Evolutionary conservation across 2,888 invertebrate species (phyloP).

Genomic region (Aspidiotus rigidus): DNA sequence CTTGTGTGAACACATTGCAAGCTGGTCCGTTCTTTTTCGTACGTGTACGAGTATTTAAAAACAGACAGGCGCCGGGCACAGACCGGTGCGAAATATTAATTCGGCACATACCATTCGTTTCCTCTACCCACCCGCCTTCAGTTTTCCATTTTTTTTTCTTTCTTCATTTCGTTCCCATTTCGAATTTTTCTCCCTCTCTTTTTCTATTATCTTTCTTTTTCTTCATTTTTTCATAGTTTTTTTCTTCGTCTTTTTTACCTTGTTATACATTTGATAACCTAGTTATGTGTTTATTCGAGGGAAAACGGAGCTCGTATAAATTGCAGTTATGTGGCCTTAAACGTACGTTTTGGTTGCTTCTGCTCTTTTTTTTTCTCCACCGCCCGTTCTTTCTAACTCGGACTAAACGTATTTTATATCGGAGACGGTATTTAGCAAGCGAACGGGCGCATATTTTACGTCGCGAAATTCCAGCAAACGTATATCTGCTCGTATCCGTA

Average conservation of each 20-base stretch:
- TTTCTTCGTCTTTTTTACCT: neutral
- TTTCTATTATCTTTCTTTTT: neutral
- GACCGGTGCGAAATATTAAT: slow-evolving; percentile 29
- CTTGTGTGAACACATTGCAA: neutral
- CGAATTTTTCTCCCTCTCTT: neutral
- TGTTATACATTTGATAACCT: slow-evolving; percentile 4
- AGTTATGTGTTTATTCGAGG: slow-evolving; percentile 4
- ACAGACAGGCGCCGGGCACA: slow-evolving; percentile 26
- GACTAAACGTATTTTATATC: neutral
- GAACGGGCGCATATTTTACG: slow-evolving; percentile 4
- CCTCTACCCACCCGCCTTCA: neutral
- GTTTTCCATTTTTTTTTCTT: neutral
- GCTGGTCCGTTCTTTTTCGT: neutral
- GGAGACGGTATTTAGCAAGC: slow-evolving; percentile 1
- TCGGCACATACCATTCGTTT: slow-evolving; percentile 8
- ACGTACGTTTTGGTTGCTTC: neutral
- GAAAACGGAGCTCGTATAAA: slow-evolving; percentile 2
- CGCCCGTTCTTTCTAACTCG: neutral
- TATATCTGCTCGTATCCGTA: too few species aligned
- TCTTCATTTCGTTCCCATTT: too few species aligned
- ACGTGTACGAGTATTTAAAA: slow-evolving; percentile 19
- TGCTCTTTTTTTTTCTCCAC: neutral
- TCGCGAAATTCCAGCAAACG: neutral
- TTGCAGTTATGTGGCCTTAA: slow-evolving; percentile 1
- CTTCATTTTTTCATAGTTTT: neutral